A percentile compares a stretch with the other conserved stretches of the same genome.
Evolutionary conservation across 2,888 invertebrate species (phyloP).

Genomic region (Myopa tessellatipennis): DNA sequence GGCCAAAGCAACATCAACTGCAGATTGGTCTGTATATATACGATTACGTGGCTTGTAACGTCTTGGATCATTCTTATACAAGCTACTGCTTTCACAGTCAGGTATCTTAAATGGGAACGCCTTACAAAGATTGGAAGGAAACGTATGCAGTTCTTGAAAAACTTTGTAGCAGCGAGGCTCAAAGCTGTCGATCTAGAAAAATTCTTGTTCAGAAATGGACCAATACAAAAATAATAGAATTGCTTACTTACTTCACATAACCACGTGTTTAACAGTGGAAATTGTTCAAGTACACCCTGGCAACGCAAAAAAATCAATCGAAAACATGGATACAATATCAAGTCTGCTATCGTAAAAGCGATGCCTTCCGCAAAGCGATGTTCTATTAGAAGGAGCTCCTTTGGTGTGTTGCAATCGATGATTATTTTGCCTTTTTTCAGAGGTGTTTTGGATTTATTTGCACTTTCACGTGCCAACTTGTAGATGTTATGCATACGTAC

Average conservation of each 20-base stretch:
- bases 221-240: not conserved
- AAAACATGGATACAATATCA: constrained; percentile 81
- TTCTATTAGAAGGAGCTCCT: constrained; percentile 64
- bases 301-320: constrained; percentile 72
- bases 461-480: constrained; percentile 75
- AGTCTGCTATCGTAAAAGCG: constrained; percentile 83
- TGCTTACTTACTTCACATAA: constrained; percentile 65
- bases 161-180: constrained; percentile 56
- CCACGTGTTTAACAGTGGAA: constrained; percentile 78
- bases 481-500: constrained; percentile 87
- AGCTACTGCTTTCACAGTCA: constrained; percentile 58
- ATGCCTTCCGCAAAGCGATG: constrained; percentile 88
- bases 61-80: constrained; percentile 78
- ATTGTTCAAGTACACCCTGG: constrained; percentile 55
- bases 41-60: constrained; percentile 80
- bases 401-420: constrained; percentile 67
- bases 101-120: constrained; percentile 53
- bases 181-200: constrained; percentile 57
- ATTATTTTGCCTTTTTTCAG: constrained; percentile 64
- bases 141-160: constrained; percentile 54
- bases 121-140: constrained; percentile 36
- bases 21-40: constrained; percentile 80
- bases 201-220: not conserved
- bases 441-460: constrained; percentile 59
- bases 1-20: constrained; percentile 73